These are phyloP conservation scores for Sebastiscus tertius DNA, from an alignment of 2,797 vertebrate species.

Conservation along the genomic window DNA sequence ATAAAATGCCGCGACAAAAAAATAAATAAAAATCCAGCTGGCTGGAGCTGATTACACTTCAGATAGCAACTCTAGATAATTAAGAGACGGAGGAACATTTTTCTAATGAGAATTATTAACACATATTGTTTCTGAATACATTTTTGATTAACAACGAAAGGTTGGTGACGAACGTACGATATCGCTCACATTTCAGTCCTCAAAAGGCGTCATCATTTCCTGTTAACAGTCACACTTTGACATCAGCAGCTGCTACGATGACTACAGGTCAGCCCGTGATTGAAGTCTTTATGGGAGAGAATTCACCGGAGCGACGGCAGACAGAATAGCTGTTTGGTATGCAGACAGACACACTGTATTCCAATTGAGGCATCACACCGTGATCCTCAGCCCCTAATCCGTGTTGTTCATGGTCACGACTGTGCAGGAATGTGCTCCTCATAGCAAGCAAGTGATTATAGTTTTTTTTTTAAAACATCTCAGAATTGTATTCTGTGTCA, in stretches of 20 bases:
- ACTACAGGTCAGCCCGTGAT: constrained; percentile 35
- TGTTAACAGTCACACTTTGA: constrained; percentile 19
- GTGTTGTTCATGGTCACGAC: constrained; percentile 59
- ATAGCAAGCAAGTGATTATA: constrained; percentile 67
- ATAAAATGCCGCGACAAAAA: neutral
- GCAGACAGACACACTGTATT: constrained; percentile 58
- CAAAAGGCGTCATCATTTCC: constrained; percentile 8
- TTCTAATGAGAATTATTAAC: neutral
- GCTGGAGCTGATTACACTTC: neutral
- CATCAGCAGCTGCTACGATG: constrained; percentile 37
- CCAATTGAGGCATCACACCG: constrained; percentile 54
- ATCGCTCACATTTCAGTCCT: constrained; percentile 14
- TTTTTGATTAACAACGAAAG: neutral
- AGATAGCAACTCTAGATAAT: neutral
- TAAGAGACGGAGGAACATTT: neutral
- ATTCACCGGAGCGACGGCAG: constrained; percentile 23
- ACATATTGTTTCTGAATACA: neutral
- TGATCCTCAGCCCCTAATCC: constrained; percentile 60
- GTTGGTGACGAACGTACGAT: neutral
- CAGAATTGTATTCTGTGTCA: constrained; percentile 66
- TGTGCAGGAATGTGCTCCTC: constrained; percentile 66
- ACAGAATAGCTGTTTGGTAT: constrained; percentile 57
- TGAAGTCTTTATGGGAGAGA: constrained; percentile 48
- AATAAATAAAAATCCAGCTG: neutral
- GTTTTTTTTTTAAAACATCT: constrained; percentile 49